Base-by-base conservation (phyloP, 1,140 invertebrate species). In the Saxidomus purpurata region DNA sequence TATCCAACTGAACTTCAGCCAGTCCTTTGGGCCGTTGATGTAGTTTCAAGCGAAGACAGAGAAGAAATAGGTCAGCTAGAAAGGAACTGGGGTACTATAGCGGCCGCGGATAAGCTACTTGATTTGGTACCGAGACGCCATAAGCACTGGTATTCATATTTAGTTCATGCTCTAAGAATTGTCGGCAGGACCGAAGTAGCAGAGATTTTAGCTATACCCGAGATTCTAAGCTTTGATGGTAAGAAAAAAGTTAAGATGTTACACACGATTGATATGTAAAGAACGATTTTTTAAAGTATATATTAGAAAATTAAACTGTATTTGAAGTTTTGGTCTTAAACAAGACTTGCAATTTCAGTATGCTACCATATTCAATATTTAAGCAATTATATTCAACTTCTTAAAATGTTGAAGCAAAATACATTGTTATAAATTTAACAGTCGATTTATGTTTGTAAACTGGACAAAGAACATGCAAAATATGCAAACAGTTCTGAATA, bases 41-140 rank as follows among this genome's bases (percentile, higher is more conserved):
- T 79, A 31, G 36, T 79, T 36, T 79, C 76, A 19, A 31, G 3
- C 4, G 76, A 79, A 79, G 76, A 79, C 28, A 79, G n/a, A 55
- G 76, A 79, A 55, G 76, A 79, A 34, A 79, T 79, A 3, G 2
- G 4, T 19, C 76, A 55, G 55, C n/a, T 36, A 31, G 13, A 79
- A 28, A 15, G 47, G 3, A 79, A 34, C 15, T 22, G 28, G n/a
- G 76, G 76, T 1, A 4, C 28, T 34, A 25, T 79, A 22, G 43
- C 76, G 4, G 76, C 76, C 4, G 22, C 76, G 36, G 76, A 79
- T 36, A 31, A 52, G 55, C 49, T 79, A 31, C 47, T 79, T 15
- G 76, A 79, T 36, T 0, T 31, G 15, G 76, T 79, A 17, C 76
- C 76, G 8, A 52, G 76, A 55, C 34, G 47, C 55, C 47, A 79